Conservation (phyloP, 2,797 vertebrate genomes). For the Astyanax mexicanus region DNA sequence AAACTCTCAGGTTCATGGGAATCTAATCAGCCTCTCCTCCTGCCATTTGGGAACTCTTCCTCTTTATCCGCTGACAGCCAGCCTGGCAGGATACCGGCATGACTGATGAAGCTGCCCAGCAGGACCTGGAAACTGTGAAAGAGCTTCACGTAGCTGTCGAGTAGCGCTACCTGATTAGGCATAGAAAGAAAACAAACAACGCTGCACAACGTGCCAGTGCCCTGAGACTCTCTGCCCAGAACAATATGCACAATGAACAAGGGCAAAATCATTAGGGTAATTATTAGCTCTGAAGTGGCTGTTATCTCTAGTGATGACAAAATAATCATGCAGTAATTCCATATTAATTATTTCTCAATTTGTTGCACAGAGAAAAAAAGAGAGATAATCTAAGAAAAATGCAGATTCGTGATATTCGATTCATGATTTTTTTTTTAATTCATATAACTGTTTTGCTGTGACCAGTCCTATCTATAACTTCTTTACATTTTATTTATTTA, state of each 20-base stretch:
- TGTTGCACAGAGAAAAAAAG: too few relatives aligned
- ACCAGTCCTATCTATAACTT: too few relatives aligned
- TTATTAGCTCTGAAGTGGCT: too few relatives aligned
- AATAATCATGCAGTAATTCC: too few relatives aligned
- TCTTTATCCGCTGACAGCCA: slow-evolving; percentile 52
- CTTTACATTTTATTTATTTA: too few relatives aligned
- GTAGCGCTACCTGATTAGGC: slow-evolving; percentile 16
- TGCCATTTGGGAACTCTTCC: slow-evolving; percentile 65
- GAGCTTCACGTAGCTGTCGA: slow-evolving; percentile 13
- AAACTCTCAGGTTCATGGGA: slow-evolving; percentile 63
- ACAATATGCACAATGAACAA: background rate
- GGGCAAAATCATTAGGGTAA: background rate
- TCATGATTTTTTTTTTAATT: too few relatives aligned
- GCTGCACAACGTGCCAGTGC: background rate
- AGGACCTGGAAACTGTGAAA: slow-evolving; percentile 1
- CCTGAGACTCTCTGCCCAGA: slow-evolving; percentile 2
- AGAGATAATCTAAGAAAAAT: too few relatives aligned
- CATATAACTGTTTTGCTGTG: too few relatives aligned
- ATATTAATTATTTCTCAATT: too few relatives aligned
- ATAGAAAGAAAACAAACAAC: slow-evolving; percentile 17
- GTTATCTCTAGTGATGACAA: too few relatives aligned
- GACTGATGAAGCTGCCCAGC: slow-evolving; percentile 4
- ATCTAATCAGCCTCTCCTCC: slow-evolving; percentile 69
- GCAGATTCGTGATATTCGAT: too few relatives aligned
- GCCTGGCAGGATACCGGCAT: background rate